phyloP scores from a whole-genome alignment of 2,797 vertebrate genomes.

The Etheostoma nigrum region DNA sequence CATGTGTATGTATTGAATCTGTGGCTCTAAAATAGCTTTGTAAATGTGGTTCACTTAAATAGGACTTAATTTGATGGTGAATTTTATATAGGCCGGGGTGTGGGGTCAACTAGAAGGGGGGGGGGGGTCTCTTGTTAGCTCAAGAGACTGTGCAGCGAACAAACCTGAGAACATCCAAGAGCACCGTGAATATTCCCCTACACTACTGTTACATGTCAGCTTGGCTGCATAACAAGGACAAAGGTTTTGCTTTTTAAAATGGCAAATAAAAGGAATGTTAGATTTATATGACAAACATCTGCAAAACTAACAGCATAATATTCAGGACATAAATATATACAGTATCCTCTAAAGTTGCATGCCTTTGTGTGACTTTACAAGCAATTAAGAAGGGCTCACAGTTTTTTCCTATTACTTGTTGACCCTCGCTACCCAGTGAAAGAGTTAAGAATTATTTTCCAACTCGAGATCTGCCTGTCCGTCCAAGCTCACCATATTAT shows the following conservation, averaged over 20 bases:
- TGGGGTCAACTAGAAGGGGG: conserved; percentile 16
- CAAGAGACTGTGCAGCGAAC: conserved; percentile 57
- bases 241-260: conserved; percentile 33
- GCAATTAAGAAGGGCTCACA: conserved; percentile 58
- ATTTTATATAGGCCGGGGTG: conserved; percentile 28
- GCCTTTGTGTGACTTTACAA: conserved; percentile 67
- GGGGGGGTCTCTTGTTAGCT: neutral
- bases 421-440: conserved; percentile 60
- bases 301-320: conserved; percentile 66
- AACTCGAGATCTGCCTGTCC: conserved; percentile 47
- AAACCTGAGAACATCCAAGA: conserved; percentile 54
- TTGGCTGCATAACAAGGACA: conserved; percentile 64
- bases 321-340: conserved; percentile 71
- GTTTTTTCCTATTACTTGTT: conserved; percentile 52
- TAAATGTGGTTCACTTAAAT: conserved; percentile 47
- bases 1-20: conserved; percentile 12
- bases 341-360: conserved; percentile 69
- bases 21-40: conserved; percentile 26
- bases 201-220: conserved; percentile 72
- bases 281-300: conserved; percentile 76
- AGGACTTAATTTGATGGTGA: conserved; percentile 45
- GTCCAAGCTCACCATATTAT: conserved; percentile 76
- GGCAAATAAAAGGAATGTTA: conserved; percentile 58
- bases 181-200: conserved; percentile 52
- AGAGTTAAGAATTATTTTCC: conserved; percentile 69